Base-by-base conservation (phyloP, 2,888 invertebrate genomes). In the Lasioglossum zephyrum region DNA sequence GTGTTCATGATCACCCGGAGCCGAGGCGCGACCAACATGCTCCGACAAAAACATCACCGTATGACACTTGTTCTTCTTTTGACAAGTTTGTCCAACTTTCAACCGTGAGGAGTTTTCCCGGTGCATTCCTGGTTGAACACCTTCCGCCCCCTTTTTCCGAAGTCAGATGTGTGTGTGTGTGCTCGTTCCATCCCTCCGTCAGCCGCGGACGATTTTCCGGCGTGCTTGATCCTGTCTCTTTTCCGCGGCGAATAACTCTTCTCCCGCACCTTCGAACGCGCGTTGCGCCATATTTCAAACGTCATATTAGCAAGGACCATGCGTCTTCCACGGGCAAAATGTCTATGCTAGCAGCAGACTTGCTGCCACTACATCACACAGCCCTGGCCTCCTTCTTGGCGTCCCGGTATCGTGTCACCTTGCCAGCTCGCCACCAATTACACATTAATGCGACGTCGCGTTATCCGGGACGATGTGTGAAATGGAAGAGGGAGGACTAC, bases 241-340 rank as follows among this genome's bases (percentile, higher is more conserved):
- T 84, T 82, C 79, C 78, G 39, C 73, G 57, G 70, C 66, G 31
- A 63, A 69, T 79, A 75, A 69, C 85, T 73, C 79, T 73, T 72
- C 81, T 78, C n/a, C n/a, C 85, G 85, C 85, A 88, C 87, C 91
- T 88, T 91, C 86, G 87, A 85, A 83, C 87, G 90, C 84, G 88
- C 90, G 90, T 91, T 76, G 87, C 89, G 91, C 92, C 92, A 93
- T 94, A 94, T 94, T 94, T 93, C 93, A 94, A 92, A 93, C 86
- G 93, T 94, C 94, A 93, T 94, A 94, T 94, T 94, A 94, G 93
- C 92, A 89, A 91, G 86, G 92, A 92, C 93, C 92, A 93, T 93
- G 94, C 93, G 90, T 93, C 93, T 93, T 92, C 93, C 91, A 92
- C 91, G 91, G 87, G 90, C 90, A 93, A 93, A 93, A 93, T 93